Evolutionary conservation across 2,888 invertebrate species (phyloP).

Genomic region (Rhamphomyia laevipes): DNA sequence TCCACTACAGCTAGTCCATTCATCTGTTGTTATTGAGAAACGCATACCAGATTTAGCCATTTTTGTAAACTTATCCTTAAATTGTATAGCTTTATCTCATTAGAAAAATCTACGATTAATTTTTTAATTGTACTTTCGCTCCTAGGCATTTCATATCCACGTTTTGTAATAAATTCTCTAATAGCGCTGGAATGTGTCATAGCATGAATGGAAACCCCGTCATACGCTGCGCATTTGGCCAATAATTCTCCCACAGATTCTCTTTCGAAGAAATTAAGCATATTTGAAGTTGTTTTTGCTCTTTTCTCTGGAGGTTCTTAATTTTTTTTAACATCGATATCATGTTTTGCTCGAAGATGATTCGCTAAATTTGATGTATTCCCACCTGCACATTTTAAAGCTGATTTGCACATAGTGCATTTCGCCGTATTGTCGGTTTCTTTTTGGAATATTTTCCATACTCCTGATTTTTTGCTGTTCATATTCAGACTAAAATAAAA

Average conservation of each 20-base stretch:
- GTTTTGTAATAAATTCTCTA: neutral
- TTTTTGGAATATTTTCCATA: too few relatives aligned
- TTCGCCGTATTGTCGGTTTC: too few relatives aligned
- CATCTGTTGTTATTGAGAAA: too few relatives aligned
- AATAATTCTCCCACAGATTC: conserved; percentile 3
- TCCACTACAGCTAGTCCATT: too few relatives aligned
- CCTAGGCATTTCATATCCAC: too few relatives aligned
- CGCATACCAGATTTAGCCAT: too few relatives aligned
- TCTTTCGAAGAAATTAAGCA: neutral
- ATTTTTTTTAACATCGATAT: conserved; percentile 2
- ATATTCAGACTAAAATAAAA: too few relatives aligned
- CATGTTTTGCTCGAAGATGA: conserved; percentile 2
- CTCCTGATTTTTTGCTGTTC: too few relatives aligned
- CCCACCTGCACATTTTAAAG: conserved; percentile 2
- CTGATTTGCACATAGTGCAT: neutral
- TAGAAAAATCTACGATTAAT: too few relatives aligned
- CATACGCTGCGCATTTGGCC: conserved; percentile 1
- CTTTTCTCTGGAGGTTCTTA: conserved; percentile 1
- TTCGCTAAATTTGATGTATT: neutral
- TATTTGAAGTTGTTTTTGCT: neutral
- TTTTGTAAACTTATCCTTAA: too few relatives aligned
- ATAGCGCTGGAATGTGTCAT: conserved; percentile 3
- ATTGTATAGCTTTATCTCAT: too few relatives aligned
- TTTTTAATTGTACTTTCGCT: too few relatives aligned
- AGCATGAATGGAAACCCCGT: conserved; percentile 2